Conservation (phyloP, 2,888 invertebrate genomes). For the Panorpa germanica region DNA sequence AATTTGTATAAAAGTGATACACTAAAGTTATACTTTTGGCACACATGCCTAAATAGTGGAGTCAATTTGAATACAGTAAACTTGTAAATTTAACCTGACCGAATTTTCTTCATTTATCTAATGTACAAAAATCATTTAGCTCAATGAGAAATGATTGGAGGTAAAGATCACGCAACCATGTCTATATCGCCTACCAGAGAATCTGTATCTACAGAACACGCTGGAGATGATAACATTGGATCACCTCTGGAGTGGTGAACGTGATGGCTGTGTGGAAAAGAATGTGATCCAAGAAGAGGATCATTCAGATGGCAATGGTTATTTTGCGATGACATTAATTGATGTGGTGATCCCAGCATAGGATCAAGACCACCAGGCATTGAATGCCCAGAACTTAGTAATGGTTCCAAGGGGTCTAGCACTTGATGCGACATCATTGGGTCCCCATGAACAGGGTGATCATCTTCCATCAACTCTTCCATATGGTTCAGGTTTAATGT, state of each 20-base stretch:
- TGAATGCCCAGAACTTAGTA: slow-evolving; percentile 21
- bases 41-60: too few relatives aligned
- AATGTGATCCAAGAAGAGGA: slow-evolving; percentile 12
- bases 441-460: slow-evolving; percentile 37
- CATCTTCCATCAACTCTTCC: slow-evolving; percentile 46
- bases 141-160: too few relatives aligned
- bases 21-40: too few relatives aligned
- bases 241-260: slow-evolving; percentile 23
- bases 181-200: slow-evolving; percentile 28
- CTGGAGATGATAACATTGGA: slow-evolving; percentile 27
- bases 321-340: background rate
- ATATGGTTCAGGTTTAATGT: slow-evolving; percentile 36
- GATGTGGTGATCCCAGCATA: too few relatives aligned
- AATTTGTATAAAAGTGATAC: too few relatives aligned
- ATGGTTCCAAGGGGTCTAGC: slow-evolving; percentile 23
- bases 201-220: slow-evolving; percentile 27
- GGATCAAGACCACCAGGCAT: too few relatives aligned
- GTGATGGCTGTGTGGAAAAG: slow-evolving; percentile 15
- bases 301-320: slow-evolving; percentile 6
- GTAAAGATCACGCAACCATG: slow-evolving; percentile 29
- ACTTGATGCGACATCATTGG: slow-evolving; percentile 34
- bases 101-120: too few relatives aligned
- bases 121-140: too few relatives aligned
- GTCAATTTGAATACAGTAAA: too few relatives aligned
- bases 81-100: too few relatives aligned